Percentiles rank a stretch among this genome's conserved stretches.
Conservation (phyloP, 2,797 vertebrate genomes). For the Valencia hispanica region DNA sequence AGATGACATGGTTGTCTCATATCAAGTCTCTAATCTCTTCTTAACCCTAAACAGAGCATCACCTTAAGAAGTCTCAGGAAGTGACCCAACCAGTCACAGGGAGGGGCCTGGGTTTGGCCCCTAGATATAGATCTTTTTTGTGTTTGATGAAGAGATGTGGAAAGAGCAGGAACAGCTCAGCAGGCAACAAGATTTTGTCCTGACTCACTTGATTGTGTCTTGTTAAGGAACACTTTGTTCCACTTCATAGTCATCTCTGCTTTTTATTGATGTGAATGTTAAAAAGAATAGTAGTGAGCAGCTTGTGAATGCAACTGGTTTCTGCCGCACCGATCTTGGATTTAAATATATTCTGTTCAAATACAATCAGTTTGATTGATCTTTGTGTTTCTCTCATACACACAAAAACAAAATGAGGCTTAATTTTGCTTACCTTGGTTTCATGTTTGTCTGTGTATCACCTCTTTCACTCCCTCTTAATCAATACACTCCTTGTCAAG, state of each 20-base stretch:
- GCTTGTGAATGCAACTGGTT: conserved; percentile 18
- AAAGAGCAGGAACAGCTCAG: conserved; percentile 21
- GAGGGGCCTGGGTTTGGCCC: conserved; percentile 47
- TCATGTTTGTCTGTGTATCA: conserved; percentile 46
- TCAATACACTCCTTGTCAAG: conserved; percentile 76
- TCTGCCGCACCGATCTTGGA: conserved; percentile 16
- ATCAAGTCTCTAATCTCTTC: conserved; percentile 60
- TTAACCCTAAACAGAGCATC: conserved; percentile 56
- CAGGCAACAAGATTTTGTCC: conserved; percentile 34
- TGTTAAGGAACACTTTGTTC: conserved; percentile 13
- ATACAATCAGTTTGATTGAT: neutral
- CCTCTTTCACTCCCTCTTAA: conserved; percentile 57
- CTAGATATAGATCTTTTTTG: conserved; percentile 46
- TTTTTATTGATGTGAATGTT: conserved; percentile 37
- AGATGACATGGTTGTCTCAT: conserved; percentile 31
- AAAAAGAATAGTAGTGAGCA: conserved; percentile 10
- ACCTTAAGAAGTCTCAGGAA: conserved; percentile 49
- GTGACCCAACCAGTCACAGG: conserved; percentile 31
- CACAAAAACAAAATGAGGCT: conserved; percentile 2
- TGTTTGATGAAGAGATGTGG: conserved; percentile 55
- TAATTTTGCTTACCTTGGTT: conserved; percentile 39
- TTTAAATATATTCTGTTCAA: neutral
- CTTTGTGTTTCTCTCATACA: conserved; percentile 2
- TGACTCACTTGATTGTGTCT: conserved; percentile 17
- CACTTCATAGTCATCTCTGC: conserved; percentile 17